A percentile compares a stretch with the other conserved stretches of the same genome.
Evolutionary conservation across 2,113 vertebrate genomes (phyloP).

Genomic region (Balaeniceps rex): DNA sequence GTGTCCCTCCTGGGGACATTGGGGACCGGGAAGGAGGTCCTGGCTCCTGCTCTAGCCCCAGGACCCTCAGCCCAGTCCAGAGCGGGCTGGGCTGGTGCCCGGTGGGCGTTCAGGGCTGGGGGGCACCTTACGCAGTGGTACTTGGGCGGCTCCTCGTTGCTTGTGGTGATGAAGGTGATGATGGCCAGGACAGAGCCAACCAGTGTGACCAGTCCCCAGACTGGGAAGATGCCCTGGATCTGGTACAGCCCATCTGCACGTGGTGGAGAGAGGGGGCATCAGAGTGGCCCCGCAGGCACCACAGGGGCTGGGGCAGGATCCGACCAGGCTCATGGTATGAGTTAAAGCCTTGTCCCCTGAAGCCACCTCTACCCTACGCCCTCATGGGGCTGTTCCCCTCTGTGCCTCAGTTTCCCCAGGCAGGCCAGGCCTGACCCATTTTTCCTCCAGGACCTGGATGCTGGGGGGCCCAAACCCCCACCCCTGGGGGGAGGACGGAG

Average conservation of each 20-base stretch:
- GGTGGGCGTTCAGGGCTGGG: neutral
- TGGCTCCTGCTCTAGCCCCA: neutral
- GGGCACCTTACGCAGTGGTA: conserved; percentile 85
- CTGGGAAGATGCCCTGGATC: conserved; percentile 84
- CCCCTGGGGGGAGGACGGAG: neutral
- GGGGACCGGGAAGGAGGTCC: neutral
- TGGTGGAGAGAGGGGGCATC: neutral
- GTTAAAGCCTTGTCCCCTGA: neutral
- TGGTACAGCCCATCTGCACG: conserved; percentile 79
- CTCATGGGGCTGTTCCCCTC: neutral
- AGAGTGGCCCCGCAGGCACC: fast-evolving
- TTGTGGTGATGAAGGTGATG: conserved; percentile 83
- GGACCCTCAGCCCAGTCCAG: neutral
- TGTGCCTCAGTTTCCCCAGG: neutral
- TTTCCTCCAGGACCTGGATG: neutral
- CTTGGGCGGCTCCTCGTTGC: conserved; percentile 80
- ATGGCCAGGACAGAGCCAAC: conserved; percentile 74
- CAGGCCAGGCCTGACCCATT: neutral
- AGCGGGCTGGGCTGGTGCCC: neutral
- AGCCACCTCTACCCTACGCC: neutral
- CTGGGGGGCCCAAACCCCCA: neutral
- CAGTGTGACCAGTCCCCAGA: conserved; percentile 83
- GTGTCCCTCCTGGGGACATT: neutral
- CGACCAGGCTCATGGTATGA: fast-evolving
- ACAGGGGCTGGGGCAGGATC: neutral